A percentile compares a stretch with the other conserved stretches of the same genome.
Evolutionary conservation across 35 echinoderm and acorn worm genomes (phyloP).

Genomic region (Ophiothrix spiculata): DNA sequence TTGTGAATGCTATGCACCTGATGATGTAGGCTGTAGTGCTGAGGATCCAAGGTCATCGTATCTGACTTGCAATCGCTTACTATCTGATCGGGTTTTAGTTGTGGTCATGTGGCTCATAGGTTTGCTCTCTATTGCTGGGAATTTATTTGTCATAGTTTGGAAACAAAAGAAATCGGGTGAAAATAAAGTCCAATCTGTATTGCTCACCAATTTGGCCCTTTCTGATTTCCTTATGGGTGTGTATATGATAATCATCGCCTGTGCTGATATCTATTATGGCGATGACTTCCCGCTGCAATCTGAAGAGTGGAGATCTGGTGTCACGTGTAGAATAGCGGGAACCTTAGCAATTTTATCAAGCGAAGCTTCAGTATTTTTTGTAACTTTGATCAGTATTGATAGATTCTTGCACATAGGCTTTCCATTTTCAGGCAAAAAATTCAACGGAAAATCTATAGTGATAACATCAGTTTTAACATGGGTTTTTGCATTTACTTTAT

Average conservation of each 20-base stretch:
- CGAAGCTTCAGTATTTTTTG: slow-evolving; percentile 14
- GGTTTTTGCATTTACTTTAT: background rate
- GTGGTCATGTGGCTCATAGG: background rate
- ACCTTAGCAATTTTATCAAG: background rate
- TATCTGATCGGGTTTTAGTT: background rate
- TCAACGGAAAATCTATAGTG: background rate
- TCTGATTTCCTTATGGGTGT: slow-evolving; percentile 3
- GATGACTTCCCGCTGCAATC: background rate
- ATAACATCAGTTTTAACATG: background rate
- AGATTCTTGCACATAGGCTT: background rate
- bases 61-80: background rate
- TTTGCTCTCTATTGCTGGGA: background rate
- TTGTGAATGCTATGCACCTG: background rate
- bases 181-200: background rate
- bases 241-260: slow-evolving; percentile 1
- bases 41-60: background rate
- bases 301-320: background rate
- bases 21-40: background rate
- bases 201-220: background rate
- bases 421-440: background rate
- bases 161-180: background rate
- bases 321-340: background rate
- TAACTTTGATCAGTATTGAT: slow-evolving; percentile 16
- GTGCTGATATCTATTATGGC: slow-evolving; percentile 4
- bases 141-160: background rate